Evolutionary conservation across 1,140 invertebrate species (phyloP).

Genomic region (Phocides pigmalion): DNA sequence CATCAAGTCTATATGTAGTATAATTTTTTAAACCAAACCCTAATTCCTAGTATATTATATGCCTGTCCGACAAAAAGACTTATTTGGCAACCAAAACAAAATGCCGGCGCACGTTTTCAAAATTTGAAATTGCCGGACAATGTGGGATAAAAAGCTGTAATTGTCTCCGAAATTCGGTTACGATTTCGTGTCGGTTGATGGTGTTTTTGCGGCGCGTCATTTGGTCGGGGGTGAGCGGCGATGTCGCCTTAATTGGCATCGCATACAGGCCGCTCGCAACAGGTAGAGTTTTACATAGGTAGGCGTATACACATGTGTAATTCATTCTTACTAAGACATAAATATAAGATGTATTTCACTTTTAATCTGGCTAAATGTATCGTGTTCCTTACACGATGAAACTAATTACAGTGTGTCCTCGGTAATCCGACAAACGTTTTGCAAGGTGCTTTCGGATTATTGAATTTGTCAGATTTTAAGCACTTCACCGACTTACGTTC

Average conservation of each 20-base stretch:
- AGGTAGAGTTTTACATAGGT: conserved; percentile 1
- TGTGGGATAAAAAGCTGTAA: conserved; percentile 62
- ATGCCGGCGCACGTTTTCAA: conserved; percentile 38
- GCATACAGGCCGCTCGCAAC: conserved; percentile 27
- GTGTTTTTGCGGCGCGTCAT: conserved; percentile 51
- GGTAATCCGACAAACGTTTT: no score
- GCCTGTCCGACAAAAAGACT: conserved; percentile 19
- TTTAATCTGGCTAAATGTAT: no score
- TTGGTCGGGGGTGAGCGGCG: conserved; percentile 34
- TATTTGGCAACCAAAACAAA: conserved; percentile 37
- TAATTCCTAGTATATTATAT: conserved; percentile 26
- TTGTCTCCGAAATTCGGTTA: conserved; percentile 58
- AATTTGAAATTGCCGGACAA: conserved; percentile 47
- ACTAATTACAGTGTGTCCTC: no score
- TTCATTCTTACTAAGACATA: no score
- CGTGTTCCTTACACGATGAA: no score
- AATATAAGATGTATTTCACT: no score
- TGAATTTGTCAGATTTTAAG: no score
- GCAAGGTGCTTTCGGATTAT: no score
- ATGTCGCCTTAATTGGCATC: conserved; percentile 52
- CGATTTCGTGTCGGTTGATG: conserved; percentile 55
- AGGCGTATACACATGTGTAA: neutral
- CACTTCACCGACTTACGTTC: no score
- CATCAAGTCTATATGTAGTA: no score
- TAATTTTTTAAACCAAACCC: conserved; percentile 14